These are phyloP conservation scores for Egretta garzetta DNA, from an alignment of 2,113 vertebrate genomes.

Conservation along the genomic window DNA sequence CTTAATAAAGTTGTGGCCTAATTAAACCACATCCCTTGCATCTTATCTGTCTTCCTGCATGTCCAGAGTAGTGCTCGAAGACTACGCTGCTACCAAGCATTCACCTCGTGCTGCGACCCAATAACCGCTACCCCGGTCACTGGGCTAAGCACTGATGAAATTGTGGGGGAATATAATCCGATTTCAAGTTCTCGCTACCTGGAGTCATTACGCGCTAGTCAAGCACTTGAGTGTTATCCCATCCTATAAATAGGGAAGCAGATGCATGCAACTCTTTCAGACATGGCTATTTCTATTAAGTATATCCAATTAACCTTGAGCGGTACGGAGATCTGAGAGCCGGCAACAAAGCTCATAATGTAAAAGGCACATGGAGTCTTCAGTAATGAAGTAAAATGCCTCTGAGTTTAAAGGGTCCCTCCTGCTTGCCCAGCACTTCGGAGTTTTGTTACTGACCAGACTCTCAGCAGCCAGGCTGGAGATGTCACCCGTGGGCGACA, in stretches of 20 bases:
- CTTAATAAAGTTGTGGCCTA: constrained; percentile 54
- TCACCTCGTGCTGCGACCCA: not conserved
- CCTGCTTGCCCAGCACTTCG: not conserved
- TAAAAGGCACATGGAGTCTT: not conserved
- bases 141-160: not conserved
- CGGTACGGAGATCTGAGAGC: not conserved
- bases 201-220: not conserved
- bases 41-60: constrained; percentile 62
- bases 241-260: not conserved
- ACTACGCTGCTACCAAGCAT: not conserved
- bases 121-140: accelerated
- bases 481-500: not conserved
- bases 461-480: not conserved
- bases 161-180: not conserved
- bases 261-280: not conserved
- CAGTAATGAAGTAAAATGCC: not conserved
- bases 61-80: not conserved
- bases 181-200: not conserved
- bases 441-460: not conserved
- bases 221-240: not conserved
- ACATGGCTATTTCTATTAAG: not conserved
- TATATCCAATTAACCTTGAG: constrained; percentile 47
- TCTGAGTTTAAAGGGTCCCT: not conserved
- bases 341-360: not conserved
- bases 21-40: constrained; percentile 63